Base-by-base conservation (phyloP, 2,888 invertebrate species). In the Ectobius pallidus region DNA sequence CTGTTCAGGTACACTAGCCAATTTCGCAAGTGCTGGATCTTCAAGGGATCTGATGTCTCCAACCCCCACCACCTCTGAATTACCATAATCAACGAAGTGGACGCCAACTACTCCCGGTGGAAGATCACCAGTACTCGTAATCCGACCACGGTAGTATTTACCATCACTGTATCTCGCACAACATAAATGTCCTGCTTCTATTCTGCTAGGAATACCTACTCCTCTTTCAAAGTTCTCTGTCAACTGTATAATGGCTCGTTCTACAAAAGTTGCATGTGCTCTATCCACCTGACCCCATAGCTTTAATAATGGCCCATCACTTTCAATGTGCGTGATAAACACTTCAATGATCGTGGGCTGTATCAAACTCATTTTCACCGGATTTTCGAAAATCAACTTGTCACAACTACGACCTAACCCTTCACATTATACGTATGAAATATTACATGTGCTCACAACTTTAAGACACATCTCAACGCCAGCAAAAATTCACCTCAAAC, bases 251-350 rank as follows among this genome's bases (percentile, higher is more conserved):
- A 81, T 79, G 52, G 77, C 74, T n/a, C 85, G 85, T 79, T 91
- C 90, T 62, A 91, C 82, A 79, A 85, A 85, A 70, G 87, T 80
- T 1, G 87, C 86, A 55, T 86, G 81, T 74, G 84, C 83, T 78
- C 88, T 87, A 78, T 90, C 89, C 0, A 86, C 83, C 82, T 93
- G 93, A 32, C 91, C 93, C 85, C 89, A 91, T 79, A 93, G 85
- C 84, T 88, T 90, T 74, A 93, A 82, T 80, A 90, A 90, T 73
- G 88, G 87, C 34, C 90, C 89, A 74, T 90, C 89, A 68, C 87
- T 87, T 79, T 92, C 91, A 75, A 92, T 86, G 83, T 89, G 87
- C 75, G 91, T 92, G 34, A 34, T 11, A 34, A 7, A 34, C 78
- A 91, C 87, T 77, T 84, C 86, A 18, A 73, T 18, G n/a, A 73